phyloP scores from a whole-genome alignment of 2,888 invertebrate genomes.

The Cistogaster globosa region DNA sequence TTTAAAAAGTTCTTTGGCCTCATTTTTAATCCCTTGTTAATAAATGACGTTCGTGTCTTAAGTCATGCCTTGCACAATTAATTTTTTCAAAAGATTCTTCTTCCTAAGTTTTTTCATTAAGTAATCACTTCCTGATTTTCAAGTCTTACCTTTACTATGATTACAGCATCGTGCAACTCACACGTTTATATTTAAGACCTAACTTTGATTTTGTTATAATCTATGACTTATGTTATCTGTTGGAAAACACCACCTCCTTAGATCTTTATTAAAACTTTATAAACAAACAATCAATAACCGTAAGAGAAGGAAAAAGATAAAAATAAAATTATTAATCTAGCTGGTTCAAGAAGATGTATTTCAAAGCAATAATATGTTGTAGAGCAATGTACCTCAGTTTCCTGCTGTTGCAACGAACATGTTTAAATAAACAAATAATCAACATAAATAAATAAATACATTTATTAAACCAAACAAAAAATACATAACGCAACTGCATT shows the following conservation, averaged over 20 bases:
- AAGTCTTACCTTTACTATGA: slow-evolving; percentile 9
- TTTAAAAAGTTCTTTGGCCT: too few species aligned
- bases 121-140: slow-evolving; percentile 50
- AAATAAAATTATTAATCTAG: slow-evolving; percentile 46
- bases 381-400: neutral
- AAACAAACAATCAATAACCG: slow-evolving; percentile 68
- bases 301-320: slow-evolving; percentile 23
- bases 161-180: neutral
- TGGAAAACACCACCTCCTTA: slow-evolving; percentile 50
- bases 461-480: slow-evolving; percentile 1
- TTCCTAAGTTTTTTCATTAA: neutral
- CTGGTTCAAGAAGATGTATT: neutral
- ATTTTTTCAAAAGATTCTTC: slow-evolving; percentile 19
- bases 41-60: slow-evolving; percentile 39
- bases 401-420: slow-evolving; percentile 61
- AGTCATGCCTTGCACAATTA: slow-evolving; percentile 51
- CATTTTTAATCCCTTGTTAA: slow-evolving; percentile 14
- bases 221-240: slow-evolving; percentile 44
- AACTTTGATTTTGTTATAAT: slow-evolving; percentile 43
- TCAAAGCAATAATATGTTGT: slow-evolving; percentile 9
- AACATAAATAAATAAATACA: slow-evolving; percentile 66
- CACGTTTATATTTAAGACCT: neutral
- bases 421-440: slow-evolving; percentile 58
- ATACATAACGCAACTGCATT: too few species aligned
- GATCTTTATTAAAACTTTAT: slow-evolving; percentile 66